Base-by-base conservation (phyloP, 2,888 invertebrate genomes). In the Eupithecia vulgata region DNA sequence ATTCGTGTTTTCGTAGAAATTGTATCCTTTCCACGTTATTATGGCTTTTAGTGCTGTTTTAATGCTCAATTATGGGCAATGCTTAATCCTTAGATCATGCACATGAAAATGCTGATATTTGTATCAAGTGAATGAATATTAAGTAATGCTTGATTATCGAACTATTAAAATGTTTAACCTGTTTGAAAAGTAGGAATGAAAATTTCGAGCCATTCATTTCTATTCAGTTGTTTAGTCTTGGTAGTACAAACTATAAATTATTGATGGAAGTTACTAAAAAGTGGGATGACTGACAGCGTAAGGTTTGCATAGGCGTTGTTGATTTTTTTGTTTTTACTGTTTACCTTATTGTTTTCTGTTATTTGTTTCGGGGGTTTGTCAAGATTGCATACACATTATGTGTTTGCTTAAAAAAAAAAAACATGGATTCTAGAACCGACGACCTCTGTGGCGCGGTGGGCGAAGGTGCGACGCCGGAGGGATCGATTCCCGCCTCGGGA, bases 1-100 rank as follows among this genome's bases (percentile, higher is more conserved):
- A 34, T 75, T 48, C 71, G 69, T 68, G 73, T 65, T 76, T 78
- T 61, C 61, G 61, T 61, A 61, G 64, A 17, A 64, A 75, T 59
- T 61, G 61, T 34, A 17, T 61, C 34, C 34, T 61, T 61, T 61
- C 34, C 61, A 17, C 15, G 17, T 61, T 61, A n/a, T 0, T 61
- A 61, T 30, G 7, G 17, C 61, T 61, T 61, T 34, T 34, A 34
- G 34, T 25, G 57, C 61, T 7, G 34, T 61, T 34, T 61, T 2
- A 61, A 61, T 61, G 8, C 34, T 10, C 7, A 34, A 34, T 25
- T 25, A 12, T n/a, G n/a, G n/a, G n/a, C n/a, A n/a, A n/a, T n/a
- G n/a, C n/a, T n/a, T n/a, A n/a, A n/a, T 57, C 57, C 12, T 45
- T 57, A 25, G 30, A 30, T 30, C 30, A 13, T 25, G 5, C 25